These are phyloP conservation scores for Anableps anableps DNA, from an alignment of 2,797 vertebrate species.

Conservation along the genomic window DNA sequence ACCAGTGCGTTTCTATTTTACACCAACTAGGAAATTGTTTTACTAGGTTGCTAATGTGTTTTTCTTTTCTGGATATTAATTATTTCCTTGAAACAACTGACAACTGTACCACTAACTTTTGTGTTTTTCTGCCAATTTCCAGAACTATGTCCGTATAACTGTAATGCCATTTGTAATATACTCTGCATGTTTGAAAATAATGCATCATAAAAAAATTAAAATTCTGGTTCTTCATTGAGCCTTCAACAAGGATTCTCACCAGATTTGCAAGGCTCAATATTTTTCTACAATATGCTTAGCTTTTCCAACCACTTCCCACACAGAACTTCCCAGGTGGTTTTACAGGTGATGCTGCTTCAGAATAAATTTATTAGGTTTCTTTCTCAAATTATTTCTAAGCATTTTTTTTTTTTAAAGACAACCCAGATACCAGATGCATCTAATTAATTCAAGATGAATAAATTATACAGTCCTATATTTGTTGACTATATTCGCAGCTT, in stretches of 20 bases:
- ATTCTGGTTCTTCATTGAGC: neutral
- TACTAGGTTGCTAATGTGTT: neutral
- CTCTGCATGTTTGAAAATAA: neutral
- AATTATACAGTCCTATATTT: no score
- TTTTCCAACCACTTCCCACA: neutral
- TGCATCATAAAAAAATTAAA: no score
- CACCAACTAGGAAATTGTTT: neutral
- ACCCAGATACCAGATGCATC: no score
- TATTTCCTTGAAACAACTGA: neutral
- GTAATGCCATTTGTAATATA: neutral
- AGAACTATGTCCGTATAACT: neutral
- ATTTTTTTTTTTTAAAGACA: neutral
- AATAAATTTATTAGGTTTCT: no score
- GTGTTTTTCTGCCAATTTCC: neutral
- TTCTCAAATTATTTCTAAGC: neutral
- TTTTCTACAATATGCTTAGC: no score
- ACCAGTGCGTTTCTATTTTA: neutral
- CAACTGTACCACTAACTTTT: neutral
- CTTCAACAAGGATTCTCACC: neutral
- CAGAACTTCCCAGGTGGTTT: neutral
- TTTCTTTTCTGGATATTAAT: neutral
- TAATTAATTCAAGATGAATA: neutral
- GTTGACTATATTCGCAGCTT: no score
- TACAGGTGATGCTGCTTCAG: neutral
- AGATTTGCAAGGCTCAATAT: neutral